Evolutionary conservation across 2,113 vertebrate species (phyloP).

Genomic region (Boulengeromyrus knoepffleri): DNA sequence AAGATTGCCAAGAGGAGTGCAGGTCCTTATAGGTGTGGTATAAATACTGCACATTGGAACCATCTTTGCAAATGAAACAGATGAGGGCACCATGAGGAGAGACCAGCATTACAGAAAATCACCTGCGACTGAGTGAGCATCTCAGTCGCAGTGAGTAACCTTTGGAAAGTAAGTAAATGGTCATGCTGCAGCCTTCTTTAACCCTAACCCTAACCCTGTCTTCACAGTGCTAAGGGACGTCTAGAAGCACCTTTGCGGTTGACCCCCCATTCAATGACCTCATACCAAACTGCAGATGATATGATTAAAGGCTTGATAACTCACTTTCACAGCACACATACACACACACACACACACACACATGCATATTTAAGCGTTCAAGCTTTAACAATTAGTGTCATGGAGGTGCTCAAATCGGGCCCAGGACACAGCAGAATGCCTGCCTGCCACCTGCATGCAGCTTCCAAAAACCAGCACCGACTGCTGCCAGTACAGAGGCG

Average conservation of each 20-base stretch:
- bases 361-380: constrained; percentile 31
- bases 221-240: not conserved
- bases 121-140: not conserved
- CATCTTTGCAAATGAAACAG: not conserved
- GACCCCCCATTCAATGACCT: not conserved
- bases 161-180: not conserved
- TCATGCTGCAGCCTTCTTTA: not conserved
- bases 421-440: constrained; percentile 21
- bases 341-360: constrained; percentile 20
- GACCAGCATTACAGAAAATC: not conserved
- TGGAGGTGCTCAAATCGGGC: constrained; percentile 21
- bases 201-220: not conserved
- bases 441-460: not conserved
- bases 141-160: no score
- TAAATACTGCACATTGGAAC: no score
- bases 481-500: constrained; percentile 31
- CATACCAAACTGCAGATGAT: not conserved
- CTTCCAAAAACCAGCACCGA: constrained; percentile 7
- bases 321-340: not conserved
- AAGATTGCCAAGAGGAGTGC: not conserved
- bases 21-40: not conserved
- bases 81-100: not conserved
- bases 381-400: constrained; percentile 35
- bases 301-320: not conserved
- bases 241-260: not conserved